These are phyloP conservation scores for Laothoe populi DNA, from an alignment of 2,888 invertebrate species.

Conservation along the genomic window DNA sequence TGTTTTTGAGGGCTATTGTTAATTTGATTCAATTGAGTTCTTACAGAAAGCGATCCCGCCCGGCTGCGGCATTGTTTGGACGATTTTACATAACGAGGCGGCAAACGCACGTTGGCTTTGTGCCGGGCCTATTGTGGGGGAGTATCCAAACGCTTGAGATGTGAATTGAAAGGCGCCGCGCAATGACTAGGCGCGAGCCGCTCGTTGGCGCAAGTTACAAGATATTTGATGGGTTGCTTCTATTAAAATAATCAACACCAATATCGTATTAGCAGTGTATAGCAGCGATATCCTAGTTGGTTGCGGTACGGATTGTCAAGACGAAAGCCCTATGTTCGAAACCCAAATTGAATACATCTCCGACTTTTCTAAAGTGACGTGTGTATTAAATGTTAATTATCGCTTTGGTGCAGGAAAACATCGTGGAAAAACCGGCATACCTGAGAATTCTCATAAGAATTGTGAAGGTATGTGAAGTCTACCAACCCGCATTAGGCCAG, in stretches of 20 bases:
- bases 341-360: no score
- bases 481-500: no score
- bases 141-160: conserved; percentile 75
- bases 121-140: conserved; percentile 71
- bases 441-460: no score
- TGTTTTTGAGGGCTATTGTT: conserved; percentile 72
- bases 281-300: no score
- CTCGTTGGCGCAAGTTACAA: conserved; percentile 40
- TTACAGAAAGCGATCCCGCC: conserved; percentile 78
- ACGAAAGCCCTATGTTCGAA: no score
- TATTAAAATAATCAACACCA: background rate
- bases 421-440: no score
- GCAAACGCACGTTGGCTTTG: conserved; percentile 72
- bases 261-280: no score
- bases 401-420: no score
- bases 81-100: conserved; percentile 82
- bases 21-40: conserved; percentile 79
- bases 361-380: no score
- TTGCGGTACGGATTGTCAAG: no score
- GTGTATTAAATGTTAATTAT: no score
- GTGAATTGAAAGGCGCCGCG: conserved; percentile 81
- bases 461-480: no score
- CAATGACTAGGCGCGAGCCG: conserved; percentile 76
- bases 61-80: conserved; percentile 67
- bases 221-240: background rate